phyloP scores from a whole-genome alignment of 2,888 invertebrate genomes.

The Dicranocentrus wangi region DNA sequence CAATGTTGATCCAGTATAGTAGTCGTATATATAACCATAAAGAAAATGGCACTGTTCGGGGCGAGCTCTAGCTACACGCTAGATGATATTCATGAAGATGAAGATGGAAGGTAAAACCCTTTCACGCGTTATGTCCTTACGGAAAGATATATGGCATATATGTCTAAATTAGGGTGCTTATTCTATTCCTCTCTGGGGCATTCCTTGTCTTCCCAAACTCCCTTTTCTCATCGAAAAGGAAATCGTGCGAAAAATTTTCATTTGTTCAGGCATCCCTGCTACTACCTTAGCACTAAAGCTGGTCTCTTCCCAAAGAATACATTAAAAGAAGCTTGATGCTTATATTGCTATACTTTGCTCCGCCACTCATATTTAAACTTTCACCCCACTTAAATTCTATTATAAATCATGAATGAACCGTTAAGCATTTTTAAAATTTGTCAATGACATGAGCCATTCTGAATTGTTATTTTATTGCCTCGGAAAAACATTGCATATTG shows the following conservation, averaged over 20 bases:
- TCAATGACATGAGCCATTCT: too few relatives aligned
- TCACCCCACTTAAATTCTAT: too few relatives aligned
- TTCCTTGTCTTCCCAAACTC: conserved; percentile 62
- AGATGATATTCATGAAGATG: neutral
- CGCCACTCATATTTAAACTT: too few relatives aligned
- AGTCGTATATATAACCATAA: neutral
- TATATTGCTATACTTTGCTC: too few relatives aligned
- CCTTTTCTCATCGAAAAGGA: conserved; percentile 66
- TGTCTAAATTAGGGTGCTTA: conserved; percentile 35
- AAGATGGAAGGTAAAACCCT: neutral
- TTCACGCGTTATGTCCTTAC: neutral
- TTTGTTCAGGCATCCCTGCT: conserved; percentile 56
- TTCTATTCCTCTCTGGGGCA: conserved; percentile 62
- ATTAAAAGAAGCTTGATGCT: too few relatives aligned
- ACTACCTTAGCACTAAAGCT: neutral
- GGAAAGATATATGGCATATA: neutral
- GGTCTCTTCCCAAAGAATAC: too few relatives aligned
- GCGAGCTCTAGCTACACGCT: neutral
- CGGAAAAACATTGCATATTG: too few relatives aligned
- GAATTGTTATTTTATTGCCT: too few relatives aligned
- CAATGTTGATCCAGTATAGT: neutral
- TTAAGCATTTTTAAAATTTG: too few relatives aligned
- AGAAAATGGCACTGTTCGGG: too few relatives aligned
- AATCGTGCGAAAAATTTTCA: conserved; percentile 71
- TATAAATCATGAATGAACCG: too few relatives aligned